Base-by-base conservation (phyloP, 2,888 invertebrate genomes). In the Spodoptera littoralis region DNA sequence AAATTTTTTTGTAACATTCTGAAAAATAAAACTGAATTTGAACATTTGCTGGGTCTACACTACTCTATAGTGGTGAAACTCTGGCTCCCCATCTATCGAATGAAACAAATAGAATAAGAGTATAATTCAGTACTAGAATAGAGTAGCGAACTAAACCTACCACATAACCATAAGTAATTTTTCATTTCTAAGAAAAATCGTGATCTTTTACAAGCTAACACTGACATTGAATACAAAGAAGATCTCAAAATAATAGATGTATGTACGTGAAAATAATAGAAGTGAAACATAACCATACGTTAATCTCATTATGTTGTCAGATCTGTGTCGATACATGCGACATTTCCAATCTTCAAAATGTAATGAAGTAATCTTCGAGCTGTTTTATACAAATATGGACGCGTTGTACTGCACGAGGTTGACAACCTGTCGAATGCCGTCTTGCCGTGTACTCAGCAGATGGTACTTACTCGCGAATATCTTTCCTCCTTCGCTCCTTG, bases 401-500 rank as follows among this genome's bases (percentile, higher is more conserved):
- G 36, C 49, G 30, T 55, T n/a, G 18, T 59, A n/a, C 2, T 11
- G 8, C 13, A 22, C 58, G 42, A 74, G 74, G 49, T 69, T 44
- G 50, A 30, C 47, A 68, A 63, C 56, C 63, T 8, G 53, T 43
- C 43, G 59, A 8, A 46, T 45, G 8, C 36, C 36, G 8, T 36
- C 36, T 69, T 50, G 45, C 8, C 13, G 45, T 49, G 36, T 27
- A 27, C 8, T 36, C 1, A 0, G 9, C 6, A 36, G 36, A 36
- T 36, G 2, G 36, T 9, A 36, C 8, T 36, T 9, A 30, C 42
- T 41, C 11, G 13, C 48, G 9, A 54, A 46, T 45, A 52, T 36
- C 42, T 71, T 62, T 59, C 56, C 69, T 62, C 48, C 44, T 62
- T 36, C 11, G 8, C 53, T n/a, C 53, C 69, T 47, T 68, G 69